These are phyloP conservation scores for Drosophila kohkoa DNA, from an alignment of 1,140 invertebrate species.

Conservation along the genomic window DNA sequence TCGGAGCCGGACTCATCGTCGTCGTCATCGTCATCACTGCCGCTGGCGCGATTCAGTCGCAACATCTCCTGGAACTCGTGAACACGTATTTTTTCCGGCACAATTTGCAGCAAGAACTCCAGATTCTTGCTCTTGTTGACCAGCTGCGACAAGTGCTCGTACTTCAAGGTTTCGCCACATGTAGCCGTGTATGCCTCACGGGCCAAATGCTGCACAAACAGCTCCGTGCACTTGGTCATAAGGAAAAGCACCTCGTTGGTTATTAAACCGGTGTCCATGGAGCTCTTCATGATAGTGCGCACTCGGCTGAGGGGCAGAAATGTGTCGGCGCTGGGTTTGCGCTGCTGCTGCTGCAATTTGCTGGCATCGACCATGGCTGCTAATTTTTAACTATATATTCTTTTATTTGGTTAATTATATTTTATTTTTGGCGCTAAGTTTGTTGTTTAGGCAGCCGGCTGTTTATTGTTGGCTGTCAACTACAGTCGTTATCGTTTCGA, in stretches of 20 bases:
- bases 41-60: constrained; percentile 56
- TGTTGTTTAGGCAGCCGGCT: too few relatives aligned
- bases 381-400: neutral
- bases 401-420: neutral
- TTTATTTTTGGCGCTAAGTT: constrained; percentile 30
- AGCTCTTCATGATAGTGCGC: constrained; percentile 82
- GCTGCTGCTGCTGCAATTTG: constrained; percentile 16
- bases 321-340: constrained; percentile 60
- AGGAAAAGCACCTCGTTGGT: constrained; percentile 77
- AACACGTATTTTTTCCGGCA: constrained; percentile 81
- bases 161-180: constrained; percentile 60
- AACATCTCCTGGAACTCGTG: constrained; percentile 79
- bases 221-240: constrained; percentile 76
- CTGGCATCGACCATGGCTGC: constrained; percentile 25
- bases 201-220: constrained; percentile 77
- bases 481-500: constrained; percentile 12
- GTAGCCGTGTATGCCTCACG: constrained; percentile 57
- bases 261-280: constrained; percentile 76
- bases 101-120: constrained; percentile 78
- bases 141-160: constrained; percentile 73
- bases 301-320: constrained; percentile 73
- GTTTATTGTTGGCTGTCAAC: constrained; percentile 6
- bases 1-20: constrained; percentile 43
- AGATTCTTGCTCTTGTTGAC: constrained; percentile 74
- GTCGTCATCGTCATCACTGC: constrained; percentile 57